phyloP scores from a whole-genome alignment of 2,113 vertebrate species.

The Microcebus lehilahytsara region DNA sequence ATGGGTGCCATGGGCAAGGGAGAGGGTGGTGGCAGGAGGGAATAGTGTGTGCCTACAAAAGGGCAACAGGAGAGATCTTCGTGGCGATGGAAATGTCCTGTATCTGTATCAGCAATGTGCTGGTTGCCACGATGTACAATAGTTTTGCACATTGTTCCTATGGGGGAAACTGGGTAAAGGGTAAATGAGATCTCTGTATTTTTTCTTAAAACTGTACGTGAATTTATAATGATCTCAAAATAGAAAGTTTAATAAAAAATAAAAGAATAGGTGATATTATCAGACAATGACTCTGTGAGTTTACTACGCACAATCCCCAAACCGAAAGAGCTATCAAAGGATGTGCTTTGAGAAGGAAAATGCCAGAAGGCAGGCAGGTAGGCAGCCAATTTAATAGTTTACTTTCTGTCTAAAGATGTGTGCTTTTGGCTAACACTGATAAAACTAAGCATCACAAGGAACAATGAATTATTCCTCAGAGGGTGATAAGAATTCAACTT shows the following conservation, averaged over 20 bases:
- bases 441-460: not conserved
- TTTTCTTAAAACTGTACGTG: not conserved
- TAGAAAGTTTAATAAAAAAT: not conserved
- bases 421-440: not conserved
- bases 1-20: not conserved
- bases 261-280: not conserved
- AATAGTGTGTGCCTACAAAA: not conserved
- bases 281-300: not conserved
- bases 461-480: not conserved
- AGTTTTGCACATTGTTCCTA: not conserved
- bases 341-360: not conserved
- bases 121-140: not conserved
- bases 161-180: not conserved
- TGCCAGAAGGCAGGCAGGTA: not conserved
- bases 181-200: not conserved
- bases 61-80: not conserved
- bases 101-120: not conserved
- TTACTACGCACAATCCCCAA: not conserved
- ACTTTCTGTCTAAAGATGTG: not conserved
- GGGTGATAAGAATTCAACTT: not conserved
- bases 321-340: not conserved
- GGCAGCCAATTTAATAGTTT: accelerated
- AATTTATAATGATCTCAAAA: not conserved
- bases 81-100: not conserved
- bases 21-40: not conserved